phyloP scores from a whole-genome alignment of 2,797 vertebrate species.

The Melanotaenia maccullochi region DNA sequence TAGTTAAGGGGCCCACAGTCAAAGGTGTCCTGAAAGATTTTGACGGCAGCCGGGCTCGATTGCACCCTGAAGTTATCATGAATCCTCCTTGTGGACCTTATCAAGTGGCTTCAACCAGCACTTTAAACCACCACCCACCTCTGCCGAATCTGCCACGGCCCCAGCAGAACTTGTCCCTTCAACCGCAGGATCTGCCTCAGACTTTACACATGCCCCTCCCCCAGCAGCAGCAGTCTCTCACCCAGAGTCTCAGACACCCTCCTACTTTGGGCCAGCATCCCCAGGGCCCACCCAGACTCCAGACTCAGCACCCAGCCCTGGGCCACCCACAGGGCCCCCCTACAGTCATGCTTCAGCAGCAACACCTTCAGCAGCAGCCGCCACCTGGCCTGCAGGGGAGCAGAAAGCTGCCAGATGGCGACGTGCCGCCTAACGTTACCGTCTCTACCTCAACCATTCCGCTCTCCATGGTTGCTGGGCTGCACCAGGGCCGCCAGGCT shows the following conservation, averaged over 20 bases:
- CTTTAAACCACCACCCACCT: constrained; percentile 93
- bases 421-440: constrained; percentile 97
- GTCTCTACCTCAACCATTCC: constrained; percentile 99
- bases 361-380: constrained; percentile 87
- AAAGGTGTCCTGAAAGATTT: constrained; percentile 97
- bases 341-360: constrained; percentile 84
- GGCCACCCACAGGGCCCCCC: constrained; percentile 86
- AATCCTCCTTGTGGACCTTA: constrained; percentile 90
- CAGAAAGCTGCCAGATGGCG: constrained; percentile 93
- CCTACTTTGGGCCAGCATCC: constrained; percentile 86
- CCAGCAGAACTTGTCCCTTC: constrained; percentile 86
- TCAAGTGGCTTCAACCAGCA: constrained; percentile 92
- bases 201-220: constrained; percentile 85
- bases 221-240: constrained; percentile 81
- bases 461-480: constrained; percentile 94
- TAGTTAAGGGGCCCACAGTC: constrained; percentile 90
- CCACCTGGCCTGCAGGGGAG: constrained; percentile 88
- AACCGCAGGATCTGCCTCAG: constrained; percentile 85
- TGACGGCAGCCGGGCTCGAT: constrained; percentile 91
- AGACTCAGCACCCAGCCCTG: constrained; percentile 82
- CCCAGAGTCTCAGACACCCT: constrained; percentile 89
- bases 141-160: constrained; percentile 74
- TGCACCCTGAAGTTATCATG: constrained; percentile 95
- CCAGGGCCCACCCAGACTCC: constrained; percentile 73
- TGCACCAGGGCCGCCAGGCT: constrained; percentile 92